Percentiles rank a stretch among this genome's conserved stretches.
Evolutionary conservation across 2,113 vertebrate genomes (phyloP).

Genomic region (Paracanthobrama guichenoti): DNA sequence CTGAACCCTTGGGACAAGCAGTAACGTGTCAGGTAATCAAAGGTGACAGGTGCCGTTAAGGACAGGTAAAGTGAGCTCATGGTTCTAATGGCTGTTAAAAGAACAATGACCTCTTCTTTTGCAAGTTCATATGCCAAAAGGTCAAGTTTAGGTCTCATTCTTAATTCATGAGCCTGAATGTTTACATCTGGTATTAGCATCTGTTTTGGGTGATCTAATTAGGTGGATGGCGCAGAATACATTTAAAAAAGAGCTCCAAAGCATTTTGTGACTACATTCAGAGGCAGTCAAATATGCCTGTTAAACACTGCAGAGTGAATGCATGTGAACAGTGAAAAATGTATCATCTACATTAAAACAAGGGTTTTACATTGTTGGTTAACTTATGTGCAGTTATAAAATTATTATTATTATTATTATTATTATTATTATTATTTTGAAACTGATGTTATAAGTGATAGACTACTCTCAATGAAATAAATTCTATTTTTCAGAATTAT

Average conservation of each 20-base stretch:
- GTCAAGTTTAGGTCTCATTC: slow-evolving; percentile 26
- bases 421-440: not conserved
- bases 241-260: not conserved
- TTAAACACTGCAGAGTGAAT: too few relatives aligned
- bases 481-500: not conserved
- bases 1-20: not conserved
- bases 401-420: not conserved
- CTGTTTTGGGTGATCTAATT: not conserved
- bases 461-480: not conserved
- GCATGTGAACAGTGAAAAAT: too few relatives aligned
- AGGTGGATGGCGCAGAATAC: not conserved
- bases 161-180: not conserved
- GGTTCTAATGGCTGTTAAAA: not conserved
- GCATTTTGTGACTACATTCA: too few relatives aligned
- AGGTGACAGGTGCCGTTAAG: not conserved
- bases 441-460: not conserved
- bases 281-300: too few relatives aligned
- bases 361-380: too few relatives aligned
- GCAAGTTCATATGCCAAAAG: not conserved
- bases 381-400: too few relatives aligned
- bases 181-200: not conserved
- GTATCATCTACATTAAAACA: too few relatives aligned
- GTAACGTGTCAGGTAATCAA: slow-evolving; percentile 29
- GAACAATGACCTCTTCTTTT: slow-evolving; percentile 27
- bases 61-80: slow-evolving; percentile 15